Conservation (phyloP, 2,113 vertebrate genomes). For the Acrocephalus kingi region DNA sequence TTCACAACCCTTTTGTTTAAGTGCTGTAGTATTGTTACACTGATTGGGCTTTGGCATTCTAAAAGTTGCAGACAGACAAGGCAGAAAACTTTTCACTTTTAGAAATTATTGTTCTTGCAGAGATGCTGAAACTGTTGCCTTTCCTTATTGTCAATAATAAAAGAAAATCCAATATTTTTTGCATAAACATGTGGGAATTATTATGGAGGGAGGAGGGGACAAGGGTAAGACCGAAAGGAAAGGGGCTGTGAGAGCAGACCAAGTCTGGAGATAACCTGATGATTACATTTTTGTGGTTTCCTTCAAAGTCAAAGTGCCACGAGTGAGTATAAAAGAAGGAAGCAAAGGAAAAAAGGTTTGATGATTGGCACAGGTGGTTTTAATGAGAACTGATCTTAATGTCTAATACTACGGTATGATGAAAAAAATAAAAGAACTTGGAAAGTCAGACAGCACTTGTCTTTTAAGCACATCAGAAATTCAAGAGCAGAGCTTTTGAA, state of each 20-base stretch:
- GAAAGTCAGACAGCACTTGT: conserved; percentile 23
- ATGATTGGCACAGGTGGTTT: conserved; percentile 49
- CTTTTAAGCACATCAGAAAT: neutral
- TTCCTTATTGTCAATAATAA: conserved; percentile 22
- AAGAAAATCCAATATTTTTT: conserved; percentile 28
- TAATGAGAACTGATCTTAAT: conserved; percentile 20
- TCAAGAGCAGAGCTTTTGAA: neutral
- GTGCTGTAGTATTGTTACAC: neutral
- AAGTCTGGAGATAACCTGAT: conserved; percentile 78
- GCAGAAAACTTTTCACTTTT: neutral
- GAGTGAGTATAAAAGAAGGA: conserved; percentile 51
- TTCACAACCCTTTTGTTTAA: neutral
- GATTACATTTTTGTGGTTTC: conserved; percentile 86
- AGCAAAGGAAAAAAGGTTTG: conserved; percentile 37
- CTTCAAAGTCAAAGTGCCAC: conserved; percentile 78
- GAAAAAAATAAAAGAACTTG: neutral
- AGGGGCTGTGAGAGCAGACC: conserved; percentile 59
- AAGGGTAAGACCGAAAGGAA: neutral
- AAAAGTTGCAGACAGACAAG: neutral
- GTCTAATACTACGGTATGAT: neutral
- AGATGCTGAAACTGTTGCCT: conserved; percentile 4
- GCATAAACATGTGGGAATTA: conserved; percentile 75
- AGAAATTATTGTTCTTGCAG: neutral
- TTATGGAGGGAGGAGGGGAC: conserved; percentile 61
- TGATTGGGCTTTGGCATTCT: neutral